phyloP scores from a whole-genome alignment of 2,888 invertebrate genomes.

The Nysson spinosus region DNA sequence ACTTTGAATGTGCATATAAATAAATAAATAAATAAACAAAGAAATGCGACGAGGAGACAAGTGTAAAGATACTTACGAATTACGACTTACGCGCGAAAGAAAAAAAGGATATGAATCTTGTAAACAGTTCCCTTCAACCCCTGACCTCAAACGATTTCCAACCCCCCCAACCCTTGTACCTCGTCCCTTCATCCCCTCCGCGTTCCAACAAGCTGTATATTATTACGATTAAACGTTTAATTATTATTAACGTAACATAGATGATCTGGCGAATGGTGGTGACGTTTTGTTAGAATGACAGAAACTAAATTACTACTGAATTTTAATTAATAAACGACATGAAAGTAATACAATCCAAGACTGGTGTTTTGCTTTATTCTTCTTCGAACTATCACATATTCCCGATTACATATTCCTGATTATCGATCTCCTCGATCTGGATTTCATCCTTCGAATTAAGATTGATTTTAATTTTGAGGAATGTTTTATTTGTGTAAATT shows the following conservation, averaged over 20 bases:
- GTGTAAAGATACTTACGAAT: constrained; percentile 39
- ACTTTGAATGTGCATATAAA: constrained; percentile 4
- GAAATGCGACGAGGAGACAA: constrained; percentile 16
- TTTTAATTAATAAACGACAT: constrained; percentile 78
- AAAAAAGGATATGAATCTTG: constrained; percentile 21
- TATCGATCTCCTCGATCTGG: too few species aligned
- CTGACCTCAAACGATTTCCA: background rate
- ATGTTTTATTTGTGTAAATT: too few species aligned
- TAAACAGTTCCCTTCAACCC: constrained; percentile 22
- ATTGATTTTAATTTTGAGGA: too few species aligned
- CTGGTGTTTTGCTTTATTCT: constrained; percentile 56
- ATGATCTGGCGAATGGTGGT: constrained; percentile 72
- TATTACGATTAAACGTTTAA: constrained; percentile 75
- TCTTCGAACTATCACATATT: background rate
- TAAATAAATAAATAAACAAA: background rate
- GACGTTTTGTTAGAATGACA: constrained; percentile 77
- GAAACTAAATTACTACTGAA: constrained; percentile 77
- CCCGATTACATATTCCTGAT: too few species aligned
- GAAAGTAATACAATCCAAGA: constrained; percentile 75
- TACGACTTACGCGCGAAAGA: background rate
- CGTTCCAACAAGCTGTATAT: constrained; percentile 75
- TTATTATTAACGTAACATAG: constrained; percentile 75
- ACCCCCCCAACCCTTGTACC: constrained; percentile 12
- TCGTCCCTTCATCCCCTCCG: constrained; percentile 33
- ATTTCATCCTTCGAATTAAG: too few species aligned